These are phyloP conservation scores for Hypolimnas misippus DNA, from an alignment of 2,888 invertebrate species.

Conservation along the genomic window DNA sequence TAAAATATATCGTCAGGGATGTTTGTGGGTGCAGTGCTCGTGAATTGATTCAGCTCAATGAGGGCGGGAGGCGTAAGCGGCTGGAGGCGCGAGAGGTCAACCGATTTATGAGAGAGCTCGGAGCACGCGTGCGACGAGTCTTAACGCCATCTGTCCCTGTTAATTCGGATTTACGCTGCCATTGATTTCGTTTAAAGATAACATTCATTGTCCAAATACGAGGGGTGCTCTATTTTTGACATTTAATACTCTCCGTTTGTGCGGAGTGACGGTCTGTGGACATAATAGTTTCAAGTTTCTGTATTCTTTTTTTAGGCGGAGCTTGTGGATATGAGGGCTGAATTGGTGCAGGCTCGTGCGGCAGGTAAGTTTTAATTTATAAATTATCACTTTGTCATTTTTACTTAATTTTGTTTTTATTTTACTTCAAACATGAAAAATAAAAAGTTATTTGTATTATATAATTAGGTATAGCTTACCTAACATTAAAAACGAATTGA, in stretches of 20 bases:
- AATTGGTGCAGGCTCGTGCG: constrained; percentile 88
- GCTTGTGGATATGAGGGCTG: constrained; percentile 89
- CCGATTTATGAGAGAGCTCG: constrained; percentile 67
- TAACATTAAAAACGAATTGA: too few species aligned
- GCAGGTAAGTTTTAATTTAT: constrained; percentile 56
- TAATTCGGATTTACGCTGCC: constrained; percentile 67
- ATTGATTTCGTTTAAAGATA: constrained; percentile 57
- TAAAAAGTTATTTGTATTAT: too few species aligned
- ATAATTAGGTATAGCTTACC: too few species aligned
- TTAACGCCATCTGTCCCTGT: constrained; percentile 55
- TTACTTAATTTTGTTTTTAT: too few species aligned
- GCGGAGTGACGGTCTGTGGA: constrained; percentile 33
- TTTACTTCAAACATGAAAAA: too few species aligned
- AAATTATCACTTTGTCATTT: not conserved
- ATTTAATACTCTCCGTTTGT: constrained; percentile 56
- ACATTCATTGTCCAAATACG: constrained; percentile 61
- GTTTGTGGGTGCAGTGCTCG: constrained; percentile 26
- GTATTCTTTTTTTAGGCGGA: constrained; percentile 86
- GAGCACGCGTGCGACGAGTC: constrained; percentile 35
- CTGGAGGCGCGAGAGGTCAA: constrained; percentile 60
- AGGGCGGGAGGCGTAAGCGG: constrained; percentile 41
- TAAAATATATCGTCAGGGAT: constrained; percentile 37
- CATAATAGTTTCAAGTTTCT: constrained; percentile 40
- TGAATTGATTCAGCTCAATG: constrained; percentile 30
- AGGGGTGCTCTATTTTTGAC: constrained; percentile 47